These are phyloP conservation scores for Cinara cedri DNA, from an alignment of 2,888 invertebrate genomes.

Conservation along the genomic window DNA sequence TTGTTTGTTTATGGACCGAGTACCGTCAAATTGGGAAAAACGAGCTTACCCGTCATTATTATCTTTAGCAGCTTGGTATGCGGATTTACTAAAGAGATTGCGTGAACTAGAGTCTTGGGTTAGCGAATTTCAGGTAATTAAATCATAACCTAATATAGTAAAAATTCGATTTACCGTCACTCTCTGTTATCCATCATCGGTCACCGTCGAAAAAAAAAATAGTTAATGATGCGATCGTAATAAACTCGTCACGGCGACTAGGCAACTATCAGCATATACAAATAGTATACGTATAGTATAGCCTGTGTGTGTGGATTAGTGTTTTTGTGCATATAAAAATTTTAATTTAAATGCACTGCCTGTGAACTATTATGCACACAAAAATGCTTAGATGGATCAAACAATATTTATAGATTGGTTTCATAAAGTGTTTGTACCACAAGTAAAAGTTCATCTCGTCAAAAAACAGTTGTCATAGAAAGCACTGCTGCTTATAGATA, in stretches of 20 bases:
- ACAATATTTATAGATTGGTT: constrained; percentile 31
- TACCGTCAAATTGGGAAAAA: constrained; percentile 83
- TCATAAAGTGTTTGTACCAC: constrained; percentile 33
- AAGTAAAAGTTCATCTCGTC: constrained; percentile 34
- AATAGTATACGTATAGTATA: too few species aligned
- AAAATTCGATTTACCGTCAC: background rate
- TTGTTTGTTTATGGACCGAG: constrained; percentile 82
- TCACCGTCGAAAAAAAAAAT: too few species aligned
- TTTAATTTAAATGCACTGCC: constrained; percentile 2
- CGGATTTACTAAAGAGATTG: constrained; percentile 80
- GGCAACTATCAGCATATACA: too few species aligned
- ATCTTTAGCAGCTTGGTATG: constrained; percentile 84
- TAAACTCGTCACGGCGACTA: too few species aligned
- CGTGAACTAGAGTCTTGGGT: constrained; percentile 87
- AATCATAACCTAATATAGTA: background rate
- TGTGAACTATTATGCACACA: constrained; percentile 36
- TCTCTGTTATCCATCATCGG: too few species aligned
- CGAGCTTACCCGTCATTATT: constrained; percentile 87
- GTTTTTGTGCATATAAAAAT: constrained; percentile 49
- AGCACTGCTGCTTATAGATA: constrained; percentile 44
- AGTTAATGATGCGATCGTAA: too few species aligned
- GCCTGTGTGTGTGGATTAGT: too few species aligned
- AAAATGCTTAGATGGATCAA: constrained; percentile 40
- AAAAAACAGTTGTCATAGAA: constrained; percentile 8
- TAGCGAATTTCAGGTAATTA: constrained; percentile 76